A percentile compares a stretch with the other conserved stretches of the same genome.
Evolutionary conservation across 2,888 invertebrate species (phyloP).

Genomic region (Diachrysia chrysitis): DNA sequence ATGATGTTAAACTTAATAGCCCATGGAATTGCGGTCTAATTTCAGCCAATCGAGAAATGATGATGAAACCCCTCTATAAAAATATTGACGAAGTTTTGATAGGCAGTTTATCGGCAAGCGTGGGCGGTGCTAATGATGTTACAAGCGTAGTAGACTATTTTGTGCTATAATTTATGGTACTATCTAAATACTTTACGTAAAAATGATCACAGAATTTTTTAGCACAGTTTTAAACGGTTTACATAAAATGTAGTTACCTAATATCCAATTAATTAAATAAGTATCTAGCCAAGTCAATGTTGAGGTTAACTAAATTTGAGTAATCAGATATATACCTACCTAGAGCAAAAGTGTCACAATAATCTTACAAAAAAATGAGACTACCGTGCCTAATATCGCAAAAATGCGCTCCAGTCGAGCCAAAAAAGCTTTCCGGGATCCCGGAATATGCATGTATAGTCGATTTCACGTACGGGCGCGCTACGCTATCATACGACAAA

Average conservation of each 20-base stretch:
- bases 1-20: conserved; percentile 59
- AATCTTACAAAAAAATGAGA: not conserved
- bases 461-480: not conserved
- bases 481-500: not conserved
- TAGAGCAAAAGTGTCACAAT: not conserved
- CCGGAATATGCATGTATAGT: not conserved
- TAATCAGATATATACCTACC: too few species aligned
- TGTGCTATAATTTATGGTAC: not conserved
- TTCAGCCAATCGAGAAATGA: not conserved
- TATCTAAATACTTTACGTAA: not conserved
- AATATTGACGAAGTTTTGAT: not conserved
- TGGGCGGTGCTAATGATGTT: not conserved
- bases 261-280: too few species aligned
- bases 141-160: not conserved
- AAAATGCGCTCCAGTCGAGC: not conserved
- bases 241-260: too few species aligned
- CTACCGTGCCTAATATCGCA: not conserved
- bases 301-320: too few species aligned
- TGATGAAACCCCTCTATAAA: conserved; percentile 2
- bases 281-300: too few species aligned
- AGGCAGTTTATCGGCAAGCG: not conserved
- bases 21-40: conserved; percentile 43
- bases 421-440: not conserved
- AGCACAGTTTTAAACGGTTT: too few species aligned
- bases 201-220: too few species aligned